Percentiles rank a stretch among this genome's conserved stretches.
Evolutionary conservation across 2,113 vertebrate species (phyloP).

Genomic region (Microtus pennsylvanicus): DNA sequence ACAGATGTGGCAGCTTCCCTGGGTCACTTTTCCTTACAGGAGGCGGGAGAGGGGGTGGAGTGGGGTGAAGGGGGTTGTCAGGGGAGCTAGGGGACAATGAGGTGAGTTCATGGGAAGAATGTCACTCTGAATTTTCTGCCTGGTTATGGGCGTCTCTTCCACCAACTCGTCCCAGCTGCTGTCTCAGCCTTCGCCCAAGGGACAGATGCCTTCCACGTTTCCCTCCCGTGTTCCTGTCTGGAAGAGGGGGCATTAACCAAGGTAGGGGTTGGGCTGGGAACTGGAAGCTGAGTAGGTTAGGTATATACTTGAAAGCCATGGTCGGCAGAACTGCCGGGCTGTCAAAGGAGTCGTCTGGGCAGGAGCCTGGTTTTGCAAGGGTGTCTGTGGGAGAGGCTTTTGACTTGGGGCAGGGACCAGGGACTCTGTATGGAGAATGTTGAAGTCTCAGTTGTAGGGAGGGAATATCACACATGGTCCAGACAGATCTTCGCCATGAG

Average conservation of each 20-base stretch:
- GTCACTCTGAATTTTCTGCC: constrained; percentile 65
- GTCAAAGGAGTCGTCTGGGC: neutral
- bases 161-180: constrained; percentile 37
- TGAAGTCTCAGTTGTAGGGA: neutral
- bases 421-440: neutral
- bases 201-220: constrained; percentile 25
- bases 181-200: neutral
- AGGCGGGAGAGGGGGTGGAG: neutral
- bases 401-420: neutral
- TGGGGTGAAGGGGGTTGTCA: neutral
- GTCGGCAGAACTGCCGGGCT: neutral
- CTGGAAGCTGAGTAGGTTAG: neutral
- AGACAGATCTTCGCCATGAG: neutral
- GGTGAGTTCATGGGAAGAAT: constrained; percentile 64
- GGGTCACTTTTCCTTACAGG: neutral
- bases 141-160: constrained; percentile 15
- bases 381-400: neutral
- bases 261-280: neutral
- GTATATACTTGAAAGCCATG: neutral
- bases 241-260: neutral
- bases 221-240: constrained; percentile 23
- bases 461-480: neutral
- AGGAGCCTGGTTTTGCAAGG: constrained; percentile 3
- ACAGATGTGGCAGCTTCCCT: constrained; percentile 11
- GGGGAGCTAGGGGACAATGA: constrained; percentile 63